Percentiles rank a stretch among this genome's conserved stretches.
phyloP scores from a whole-genome alignment of 2,113 vertebrate genomes.

The Ctenodactylus gundi region DNA sequence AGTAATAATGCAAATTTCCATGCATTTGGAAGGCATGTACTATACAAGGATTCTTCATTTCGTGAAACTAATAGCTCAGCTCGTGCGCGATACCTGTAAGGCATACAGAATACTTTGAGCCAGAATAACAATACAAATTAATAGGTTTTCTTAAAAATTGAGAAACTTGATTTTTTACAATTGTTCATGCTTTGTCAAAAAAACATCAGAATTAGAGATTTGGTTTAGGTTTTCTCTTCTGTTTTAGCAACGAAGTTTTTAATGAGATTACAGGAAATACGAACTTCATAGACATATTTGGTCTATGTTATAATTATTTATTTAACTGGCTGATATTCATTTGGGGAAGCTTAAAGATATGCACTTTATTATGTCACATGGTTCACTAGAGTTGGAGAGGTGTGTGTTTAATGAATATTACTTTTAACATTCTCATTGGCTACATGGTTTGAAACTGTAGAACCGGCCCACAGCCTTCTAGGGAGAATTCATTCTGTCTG shows the following conservation, averaged over 20 bases:
- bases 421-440: not conserved
- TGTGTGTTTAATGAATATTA: not conserved
- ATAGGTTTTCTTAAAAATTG: not conserved
- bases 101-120: not conserved
- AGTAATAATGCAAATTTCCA: not conserved
- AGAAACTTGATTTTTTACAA: not conserved
- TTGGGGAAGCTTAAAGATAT: not conserved
- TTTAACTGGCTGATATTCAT: not conserved
- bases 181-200: not conserved
- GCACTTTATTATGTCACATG: not conserved
- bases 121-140: not conserved
- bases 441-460: not conserved
- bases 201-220: not conserved
- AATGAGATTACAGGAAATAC: not conserved
- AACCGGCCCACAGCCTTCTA: not conserved
- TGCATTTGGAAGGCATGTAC: not conserved
- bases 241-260: not conserved
- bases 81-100: not conserved
- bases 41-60: not conserved
- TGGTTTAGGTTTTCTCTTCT: not conserved
- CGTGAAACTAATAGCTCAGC: not conserved
- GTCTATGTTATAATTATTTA: not conserved
- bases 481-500: not conserved
- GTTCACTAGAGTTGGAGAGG: not conserved
- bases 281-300: not conserved